Base-by-base conservation (phyloP, 1,140 invertebrate genomes). In the Drosophila auraria region DNA sequence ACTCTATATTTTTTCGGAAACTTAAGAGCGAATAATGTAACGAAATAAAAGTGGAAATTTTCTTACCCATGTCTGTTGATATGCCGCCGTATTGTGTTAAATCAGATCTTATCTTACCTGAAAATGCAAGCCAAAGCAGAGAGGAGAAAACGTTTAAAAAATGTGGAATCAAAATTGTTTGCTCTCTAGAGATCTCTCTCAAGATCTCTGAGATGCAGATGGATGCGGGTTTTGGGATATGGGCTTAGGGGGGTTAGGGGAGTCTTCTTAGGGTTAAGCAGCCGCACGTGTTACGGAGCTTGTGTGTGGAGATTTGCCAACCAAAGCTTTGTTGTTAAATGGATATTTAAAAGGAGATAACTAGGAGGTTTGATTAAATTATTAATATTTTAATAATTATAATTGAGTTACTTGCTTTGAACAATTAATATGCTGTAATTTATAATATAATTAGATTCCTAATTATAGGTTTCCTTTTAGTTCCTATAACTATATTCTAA, bases 21-120 rank as follows among this genome's bases (percentile, higher is more conserved):
- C 57, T 78, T 59, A 58, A 62, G 50, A 71, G 65, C 54, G 66
- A 65, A 72, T 56, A 79, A 86, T 51, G 71, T 78, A 81, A 75
- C 54, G 59, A 65, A 87, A 83, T 76, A 92, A 87, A 92, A 82
- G 86, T 91, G 84, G 78, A 92, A 92, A 84, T 91, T 82, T 92
- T 91, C 91, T 92, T 92, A 92, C 91, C 91, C 91, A 92, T 92
- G 82, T 92, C 91, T 92, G 91, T 90, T 92, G 91, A 92, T 92
- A 92, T 92, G 86, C 91, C 91, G 91, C 91, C 91, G 83, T 92
- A 92, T 92, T 92, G 91, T 92, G 91, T 92, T 91, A 92, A 92
- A 92, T 92, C 91, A 84, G 91, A 92, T 92, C 91, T 91, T 92
- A 92, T 92, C 91, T 92, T 92, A 92, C 91, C 91, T 92, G 80